These are phyloP conservation scores for Leptopterna dolabrata DNA, from an alignment of 2,888 invertebrate genomes.

Conservation along the genomic window DNA sequence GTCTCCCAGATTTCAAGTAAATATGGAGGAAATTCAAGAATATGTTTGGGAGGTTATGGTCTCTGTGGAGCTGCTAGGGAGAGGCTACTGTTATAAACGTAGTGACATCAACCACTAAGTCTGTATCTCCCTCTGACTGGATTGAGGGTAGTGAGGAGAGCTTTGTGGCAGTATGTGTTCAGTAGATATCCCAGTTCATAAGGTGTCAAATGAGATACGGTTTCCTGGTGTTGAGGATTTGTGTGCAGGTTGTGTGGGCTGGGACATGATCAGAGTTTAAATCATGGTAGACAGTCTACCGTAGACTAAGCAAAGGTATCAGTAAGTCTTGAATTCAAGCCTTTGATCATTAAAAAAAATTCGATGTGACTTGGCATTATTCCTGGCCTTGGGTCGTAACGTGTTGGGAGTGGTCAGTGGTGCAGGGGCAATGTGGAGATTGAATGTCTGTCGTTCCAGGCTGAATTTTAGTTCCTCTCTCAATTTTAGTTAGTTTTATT, in stretches of 20 bases:
- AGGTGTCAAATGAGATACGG: neutral
- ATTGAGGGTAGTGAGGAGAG: neutral
- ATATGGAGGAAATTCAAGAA: neutral
- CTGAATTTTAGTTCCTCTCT: no score
- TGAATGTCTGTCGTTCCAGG: no score
- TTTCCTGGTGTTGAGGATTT: neutral
- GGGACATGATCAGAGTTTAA: neutral
- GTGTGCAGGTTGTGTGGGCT: no score
- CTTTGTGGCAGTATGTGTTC: neutral
- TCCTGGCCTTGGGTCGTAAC: no score
- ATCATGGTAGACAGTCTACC: no score
- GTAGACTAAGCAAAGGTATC: no score
- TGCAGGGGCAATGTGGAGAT: no score
- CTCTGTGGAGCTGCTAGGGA: neutral
- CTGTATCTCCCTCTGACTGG: neutral
- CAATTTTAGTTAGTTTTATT: no score
- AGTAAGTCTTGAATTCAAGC: neutral
- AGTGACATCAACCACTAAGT: neutral
- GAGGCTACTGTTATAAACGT: neutral
- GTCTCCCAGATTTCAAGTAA: neutral
- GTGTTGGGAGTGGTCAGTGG: no score
- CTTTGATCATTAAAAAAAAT: neutral
- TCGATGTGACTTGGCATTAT: no score
- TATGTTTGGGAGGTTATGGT: neutral
- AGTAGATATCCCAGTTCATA: neutral